Percentiles rank a stretch among this genome's conserved stretches.
These are phyloP conservation scores for Rhagonycha fulva DNA, from an alignment of 2,888 invertebrate species.

Conservation along the genomic window DNA sequence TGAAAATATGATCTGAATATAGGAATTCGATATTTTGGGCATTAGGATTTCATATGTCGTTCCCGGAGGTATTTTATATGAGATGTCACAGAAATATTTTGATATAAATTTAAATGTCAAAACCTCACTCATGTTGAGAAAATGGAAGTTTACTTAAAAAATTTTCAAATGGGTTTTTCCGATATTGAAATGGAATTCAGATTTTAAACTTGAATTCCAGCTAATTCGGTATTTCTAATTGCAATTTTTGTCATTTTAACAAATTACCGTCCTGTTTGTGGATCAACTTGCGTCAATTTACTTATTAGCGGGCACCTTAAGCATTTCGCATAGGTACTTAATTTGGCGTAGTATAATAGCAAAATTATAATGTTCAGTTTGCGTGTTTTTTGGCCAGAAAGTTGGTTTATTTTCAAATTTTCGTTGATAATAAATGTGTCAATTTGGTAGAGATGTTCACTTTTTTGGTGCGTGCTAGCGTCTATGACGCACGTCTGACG, in stretches of 20 bases:
- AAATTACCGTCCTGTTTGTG: not conserved
- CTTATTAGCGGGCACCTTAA: not conserved
- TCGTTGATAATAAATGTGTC: constrained; percentile 29
- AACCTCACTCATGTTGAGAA: not conserved
- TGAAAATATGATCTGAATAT: not conserved
- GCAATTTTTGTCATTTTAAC: not conserved
- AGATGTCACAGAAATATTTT: not conserved
- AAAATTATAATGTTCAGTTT: not conserved
- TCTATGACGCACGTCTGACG: constrained; percentile 41
- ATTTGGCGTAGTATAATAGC: not conserved
- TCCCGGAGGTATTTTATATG: not conserved
- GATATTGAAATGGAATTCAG: not conserved
- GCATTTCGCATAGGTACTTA: not conserved
- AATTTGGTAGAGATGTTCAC: constrained; percentile 31
- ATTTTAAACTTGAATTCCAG: not conserved
- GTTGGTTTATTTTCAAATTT: constrained; percentile 12
- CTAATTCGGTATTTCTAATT: not conserved
- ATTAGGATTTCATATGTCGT: not conserved
- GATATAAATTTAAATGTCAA: not conserved
- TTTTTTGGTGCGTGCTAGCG: constrained; percentile 34
- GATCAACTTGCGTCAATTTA: not conserved
- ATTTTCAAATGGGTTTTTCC: not conserved
- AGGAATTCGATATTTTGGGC: not conserved
- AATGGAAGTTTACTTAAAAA: not conserved
- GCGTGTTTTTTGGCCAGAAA: not conserved